A percentile compares a stretch with the other conserved stretches of the same genome.
These are phyloP conservation scores for Ptychochromis oligacanthus DNA, from an alignment of 2,113 vertebrate species.

Conservation along the genomic window DNA sequence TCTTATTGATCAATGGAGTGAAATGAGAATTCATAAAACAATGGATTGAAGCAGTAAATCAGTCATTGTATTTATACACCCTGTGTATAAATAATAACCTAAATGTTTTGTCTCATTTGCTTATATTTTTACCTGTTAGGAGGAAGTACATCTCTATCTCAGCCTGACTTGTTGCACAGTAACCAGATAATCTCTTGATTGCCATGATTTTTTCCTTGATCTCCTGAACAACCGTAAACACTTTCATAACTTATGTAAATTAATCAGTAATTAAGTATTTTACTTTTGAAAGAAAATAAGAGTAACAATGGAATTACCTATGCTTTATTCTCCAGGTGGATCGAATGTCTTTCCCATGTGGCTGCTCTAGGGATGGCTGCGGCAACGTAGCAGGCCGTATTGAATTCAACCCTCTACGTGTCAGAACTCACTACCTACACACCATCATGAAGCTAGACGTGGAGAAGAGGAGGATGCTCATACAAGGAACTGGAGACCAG, in stretches of 20 bases:
- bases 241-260: slow-evolving; percentile 12
- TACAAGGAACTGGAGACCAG: slow-evolving; percentile 51
- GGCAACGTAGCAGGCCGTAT: slow-evolving; percentile 91
- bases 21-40: not conserved
- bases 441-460: slow-evolving; percentile 98
- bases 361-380: slow-evolving; percentile 95
- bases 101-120: slow-evolving; percentile 3
- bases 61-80: not conserved
- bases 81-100: slow-evolving; percentile 18
- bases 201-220: slow-evolving; percentile 12
- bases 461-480: slow-evolving; percentile 85
- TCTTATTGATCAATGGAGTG: not conserved
- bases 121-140: slow-evolving; percentile 21
- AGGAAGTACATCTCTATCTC: slow-evolving; percentile 17
- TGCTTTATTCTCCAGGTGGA: slow-evolving; percentile 86
- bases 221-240: slow-evolving; percentile 13
- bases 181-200: slow-evolving; percentile 17
- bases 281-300: not conserved
- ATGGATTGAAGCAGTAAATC: not conserved
- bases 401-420: slow-evolving; percentile 96
- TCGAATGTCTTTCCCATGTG: slow-evolving; percentile 96
- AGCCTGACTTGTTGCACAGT: slow-evolving; percentile 14
- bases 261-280: slow-evolving; percentile 9
- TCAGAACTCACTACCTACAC: slow-evolving; percentile 97
- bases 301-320: not conserved